Evolutionary conservation across 2,888 invertebrate species (phyloP).

Genomic region (Rotaria sp.): DNA sequence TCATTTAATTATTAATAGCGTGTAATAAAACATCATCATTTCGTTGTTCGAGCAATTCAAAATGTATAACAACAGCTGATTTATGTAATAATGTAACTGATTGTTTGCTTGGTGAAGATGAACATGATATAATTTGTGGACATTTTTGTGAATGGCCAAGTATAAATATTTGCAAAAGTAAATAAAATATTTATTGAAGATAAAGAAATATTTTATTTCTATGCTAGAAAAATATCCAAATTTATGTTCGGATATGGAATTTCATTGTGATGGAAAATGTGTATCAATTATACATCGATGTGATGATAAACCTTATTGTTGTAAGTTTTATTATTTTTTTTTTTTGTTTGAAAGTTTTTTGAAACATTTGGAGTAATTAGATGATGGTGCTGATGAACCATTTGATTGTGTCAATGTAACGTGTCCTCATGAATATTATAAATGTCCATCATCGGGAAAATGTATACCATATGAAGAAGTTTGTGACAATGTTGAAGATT

Average conservation of each 20-base stretch:
- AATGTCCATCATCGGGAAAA: constrained; percentile 19
- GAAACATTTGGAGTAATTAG: not conserved
- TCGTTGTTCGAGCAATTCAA: not conserved
- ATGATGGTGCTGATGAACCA: constrained; percentile 22
- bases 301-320: not conserved
- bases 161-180: not conserved
- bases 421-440: not conserved
- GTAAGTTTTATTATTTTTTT: not conserved
- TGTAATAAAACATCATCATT: not conserved
- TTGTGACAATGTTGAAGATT: constrained; percentile 6
- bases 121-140: not conserved
- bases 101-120: constrained; percentile 3
- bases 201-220: not conserved
- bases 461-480: not conserved
- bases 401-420: constrained; percentile 7
- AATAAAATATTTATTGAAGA: not conserved
- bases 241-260: not conserved
- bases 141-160: constrained; percentile 24
- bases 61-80: not conserved
- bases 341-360: not conserved
- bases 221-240: not conserved
- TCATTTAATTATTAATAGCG: not conserved
- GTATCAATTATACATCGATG: constrained; percentile 3
- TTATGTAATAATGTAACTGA: not conserved
- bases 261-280: constrained; percentile 23